These are phyloP conservation scores for Nothoprocta pentlandii DNA, from an alignment of 2,113 vertebrate genomes.

Conservation along the genomic window DNA sequence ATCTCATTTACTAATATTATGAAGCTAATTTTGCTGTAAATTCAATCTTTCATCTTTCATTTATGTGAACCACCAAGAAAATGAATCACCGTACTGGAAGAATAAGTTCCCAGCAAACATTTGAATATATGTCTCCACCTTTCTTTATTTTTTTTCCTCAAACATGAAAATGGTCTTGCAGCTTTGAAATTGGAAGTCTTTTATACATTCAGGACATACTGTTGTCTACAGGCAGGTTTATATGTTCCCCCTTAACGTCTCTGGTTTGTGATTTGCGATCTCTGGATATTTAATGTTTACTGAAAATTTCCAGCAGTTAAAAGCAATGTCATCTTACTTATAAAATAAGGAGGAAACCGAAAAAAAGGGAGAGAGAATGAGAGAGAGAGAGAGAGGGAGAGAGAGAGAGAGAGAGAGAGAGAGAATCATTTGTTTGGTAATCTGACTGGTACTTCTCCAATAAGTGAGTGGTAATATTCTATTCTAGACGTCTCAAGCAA, in stretches of 20 bases:
- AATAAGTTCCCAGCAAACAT: conserved; percentile 12
- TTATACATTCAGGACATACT: neutral
- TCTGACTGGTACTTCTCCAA: conserved; percentile 18
- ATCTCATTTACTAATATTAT: conserved; percentile 41
- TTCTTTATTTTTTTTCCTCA: neutral
- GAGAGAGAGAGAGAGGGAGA: neutral
- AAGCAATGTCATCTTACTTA: neutral
- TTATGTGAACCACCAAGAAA: neutral
- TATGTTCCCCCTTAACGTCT: neutral
- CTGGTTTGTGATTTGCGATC: neutral
- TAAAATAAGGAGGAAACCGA: neutral
- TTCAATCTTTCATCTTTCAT: conserved; percentile 21
- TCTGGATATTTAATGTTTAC: neutral
- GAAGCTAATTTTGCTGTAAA: conserved; percentile 50
- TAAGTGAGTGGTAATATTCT: neutral
- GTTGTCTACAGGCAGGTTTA: neutral
- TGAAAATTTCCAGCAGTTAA: neutral
- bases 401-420: no score
- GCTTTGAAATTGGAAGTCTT: neutral
- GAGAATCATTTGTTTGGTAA: neutral
- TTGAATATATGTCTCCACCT: neutral
- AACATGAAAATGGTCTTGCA: neutral
- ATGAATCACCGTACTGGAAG: neutral
- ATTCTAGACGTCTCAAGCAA: neutral
- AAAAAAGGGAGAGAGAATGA: no score